These are phyloP conservation scores for Ptychoptera albimana DNA, from an alignment of 2,888 invertebrate genomes.

Conservation along the genomic window DNA sequence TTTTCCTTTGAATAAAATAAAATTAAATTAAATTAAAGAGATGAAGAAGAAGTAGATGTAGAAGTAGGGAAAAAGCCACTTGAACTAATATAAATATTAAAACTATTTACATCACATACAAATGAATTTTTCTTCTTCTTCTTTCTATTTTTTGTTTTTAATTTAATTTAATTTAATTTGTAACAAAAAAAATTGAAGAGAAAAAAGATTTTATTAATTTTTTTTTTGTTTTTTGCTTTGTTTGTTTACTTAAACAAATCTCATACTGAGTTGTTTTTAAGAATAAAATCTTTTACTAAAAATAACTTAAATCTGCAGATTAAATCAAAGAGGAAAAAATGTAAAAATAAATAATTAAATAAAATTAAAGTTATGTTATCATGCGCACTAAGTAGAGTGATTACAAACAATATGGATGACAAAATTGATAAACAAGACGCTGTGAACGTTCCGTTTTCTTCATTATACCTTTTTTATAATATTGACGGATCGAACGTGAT, in stretches of 20 bases:
- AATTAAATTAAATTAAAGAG: too few relatives aligned
- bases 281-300: neutral
- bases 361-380: neutral
- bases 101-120: too few relatives aligned
- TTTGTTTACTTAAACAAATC: neutral
- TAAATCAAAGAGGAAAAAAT: constrained; percentile 1
- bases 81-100: too few relatives aligned
- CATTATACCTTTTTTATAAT: constrained; percentile 99
- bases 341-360: constrained; percentile 1
- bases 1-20: too few relatives aligned
- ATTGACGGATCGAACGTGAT: constrained; percentile 91
- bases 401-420: constrained; percentile 81
- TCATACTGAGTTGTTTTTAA: neutral
- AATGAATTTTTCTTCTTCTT: too few relatives aligned
- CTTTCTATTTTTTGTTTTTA: neutral
- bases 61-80: too few relatives aligned
- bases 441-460: constrained; percentile 98
- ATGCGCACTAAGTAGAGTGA: constrained; percentile 5
- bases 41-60: too few relatives aligned
- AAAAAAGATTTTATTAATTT: neutral
- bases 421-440: constrained; percentile 96
- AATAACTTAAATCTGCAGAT: neutral
- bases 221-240: neutral
- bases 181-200: neutral
- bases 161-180: neutral